Evolutionary conservation across 2,888 invertebrate species (phyloP).

Genomic region (Napeogenes sylphis): DNA sequence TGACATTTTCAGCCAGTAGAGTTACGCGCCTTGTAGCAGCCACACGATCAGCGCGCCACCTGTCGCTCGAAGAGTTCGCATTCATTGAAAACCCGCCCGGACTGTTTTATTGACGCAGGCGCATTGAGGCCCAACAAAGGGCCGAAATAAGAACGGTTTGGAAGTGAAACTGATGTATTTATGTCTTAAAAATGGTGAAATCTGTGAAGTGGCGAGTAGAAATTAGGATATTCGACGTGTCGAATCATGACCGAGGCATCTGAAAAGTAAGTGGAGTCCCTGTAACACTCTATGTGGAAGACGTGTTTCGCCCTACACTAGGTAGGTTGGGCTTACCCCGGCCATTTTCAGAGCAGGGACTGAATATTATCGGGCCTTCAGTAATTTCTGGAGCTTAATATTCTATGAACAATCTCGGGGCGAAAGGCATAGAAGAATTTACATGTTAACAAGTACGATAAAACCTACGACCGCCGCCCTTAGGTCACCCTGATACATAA

Average conservation of each 20-base stretch:
- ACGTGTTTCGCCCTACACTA: conserved; percentile 59
- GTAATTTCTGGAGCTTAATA: conserved; percentile 37
- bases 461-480: conserved; percentile 67
- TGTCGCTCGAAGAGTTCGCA: conserved; percentile 61
- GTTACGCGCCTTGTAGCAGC: conserved; percentile 37
- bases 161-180: conserved; percentile 82
- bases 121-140: conserved; percentile 76
- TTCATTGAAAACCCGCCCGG: conserved; percentile 74
- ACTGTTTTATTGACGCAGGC: conserved; percentile 72
- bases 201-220: conserved; percentile 88
- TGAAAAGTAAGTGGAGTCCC: conserved; percentile 87
- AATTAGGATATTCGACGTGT: conserved; percentile 89
- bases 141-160: conserved; percentile 72
- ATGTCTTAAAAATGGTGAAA: conserved; percentile 91
- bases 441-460: conserved; percentile 35
- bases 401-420: conserved; percentile 27
- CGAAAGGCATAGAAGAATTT: conserved; percentile 24
- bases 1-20: conserved; percentile 47
- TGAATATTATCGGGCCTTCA: conserved; percentile 47
- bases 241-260: conserved; percentile 94
- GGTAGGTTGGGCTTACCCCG: conserved; percentile 70
- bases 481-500: conserved; percentile 56
- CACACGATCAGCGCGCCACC: conserved; percentile 69
- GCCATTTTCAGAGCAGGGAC: conserved; percentile 69
- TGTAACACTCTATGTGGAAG: conserved; percentile 54